These are phyloP conservation scores for Triplophysa rosa DNA, from an alignment of 2,113 vertebrate species.

Conservation along the genomic window DNA sequence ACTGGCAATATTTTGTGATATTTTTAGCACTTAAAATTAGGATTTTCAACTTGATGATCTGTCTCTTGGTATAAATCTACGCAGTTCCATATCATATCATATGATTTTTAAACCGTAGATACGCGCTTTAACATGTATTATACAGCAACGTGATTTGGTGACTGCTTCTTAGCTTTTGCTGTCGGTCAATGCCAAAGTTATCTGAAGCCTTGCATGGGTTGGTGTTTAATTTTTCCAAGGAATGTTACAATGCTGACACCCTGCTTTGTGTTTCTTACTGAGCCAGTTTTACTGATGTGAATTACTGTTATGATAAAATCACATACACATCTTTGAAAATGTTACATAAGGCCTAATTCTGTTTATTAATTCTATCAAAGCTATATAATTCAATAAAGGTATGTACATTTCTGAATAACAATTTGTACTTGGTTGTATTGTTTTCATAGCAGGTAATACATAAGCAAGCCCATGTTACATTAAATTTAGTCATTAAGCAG, in stretches of 20 bases:
- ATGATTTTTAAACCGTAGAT: constrained; percentile 15
- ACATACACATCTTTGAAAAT: constrained; percentile 44
- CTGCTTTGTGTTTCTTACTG: constrained; percentile 46
- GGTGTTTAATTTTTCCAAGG: constrained; percentile 50
- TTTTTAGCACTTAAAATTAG: neutral
- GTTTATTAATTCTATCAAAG: constrained; percentile 52
- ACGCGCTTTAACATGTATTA: constrained; percentile 41
- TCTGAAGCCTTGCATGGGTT: constrained; percentile 57
- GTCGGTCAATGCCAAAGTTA: constrained; percentile 54
- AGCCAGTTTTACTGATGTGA: constrained; percentile 39
- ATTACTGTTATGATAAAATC: constrained; percentile 43
- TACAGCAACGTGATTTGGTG: constrained; percentile 47
- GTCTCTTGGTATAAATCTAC: constrained; percentile 13
- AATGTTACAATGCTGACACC: constrained; percentile 46
- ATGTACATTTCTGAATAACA: constrained; percentile 51
- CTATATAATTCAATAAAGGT: constrained; percentile 54
- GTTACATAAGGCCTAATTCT: constrained; percentile 30
- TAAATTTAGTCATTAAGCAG: no score
- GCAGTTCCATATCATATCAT: neutral
- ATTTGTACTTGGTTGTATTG: neutral
- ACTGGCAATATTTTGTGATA: neutral
- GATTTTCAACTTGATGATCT: constrained; percentile 12
- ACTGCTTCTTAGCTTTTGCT: constrained; percentile 50
- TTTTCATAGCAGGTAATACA: neutral
- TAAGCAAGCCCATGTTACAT: no score